phyloP scores from a whole-genome alignment of 35 echinoderm and acorn worm species.

The Anneissia japonica region DNA sequence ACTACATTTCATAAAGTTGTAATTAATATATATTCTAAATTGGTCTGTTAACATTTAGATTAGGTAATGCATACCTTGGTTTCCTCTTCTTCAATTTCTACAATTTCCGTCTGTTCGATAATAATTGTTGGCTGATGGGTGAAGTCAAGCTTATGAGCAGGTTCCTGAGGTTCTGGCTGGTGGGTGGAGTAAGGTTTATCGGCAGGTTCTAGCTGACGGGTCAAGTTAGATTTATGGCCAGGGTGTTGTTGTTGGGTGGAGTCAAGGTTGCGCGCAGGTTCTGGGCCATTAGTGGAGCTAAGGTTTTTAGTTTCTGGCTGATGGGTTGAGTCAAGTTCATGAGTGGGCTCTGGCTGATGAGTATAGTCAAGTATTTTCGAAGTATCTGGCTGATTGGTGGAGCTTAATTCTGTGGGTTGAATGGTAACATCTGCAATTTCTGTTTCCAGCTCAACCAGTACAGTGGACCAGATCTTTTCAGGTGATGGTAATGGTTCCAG shows the following conservation, averaged over 20 bases:
- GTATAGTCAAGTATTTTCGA: background rate
- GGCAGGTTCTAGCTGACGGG: background rate
- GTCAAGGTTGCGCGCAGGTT: background rate
- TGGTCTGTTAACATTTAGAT: no score
- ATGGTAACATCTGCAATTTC: background rate
- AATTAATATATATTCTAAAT: no score
- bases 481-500: background rate
- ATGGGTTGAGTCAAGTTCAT: background rate
- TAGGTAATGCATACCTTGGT: no score
- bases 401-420: background rate
- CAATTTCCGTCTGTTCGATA: background rate
- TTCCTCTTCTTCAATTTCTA: background rate
- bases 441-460: background rate
- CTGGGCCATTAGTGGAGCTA: background rate
- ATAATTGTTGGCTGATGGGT: background rate
- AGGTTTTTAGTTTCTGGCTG: background rate
- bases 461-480: background rate
- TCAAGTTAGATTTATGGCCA: background rate
- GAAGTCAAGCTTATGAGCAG: background rate
- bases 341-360: background rate
- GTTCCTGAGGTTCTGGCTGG: background rate
- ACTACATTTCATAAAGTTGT: no score
- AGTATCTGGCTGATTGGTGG: background rate
- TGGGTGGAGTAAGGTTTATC: background rate
- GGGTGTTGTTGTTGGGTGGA: background rate